phyloP scores from a whole-genome alignment of 64 coral and sea anemone genomes.

The Montipora sp. region DNA sequence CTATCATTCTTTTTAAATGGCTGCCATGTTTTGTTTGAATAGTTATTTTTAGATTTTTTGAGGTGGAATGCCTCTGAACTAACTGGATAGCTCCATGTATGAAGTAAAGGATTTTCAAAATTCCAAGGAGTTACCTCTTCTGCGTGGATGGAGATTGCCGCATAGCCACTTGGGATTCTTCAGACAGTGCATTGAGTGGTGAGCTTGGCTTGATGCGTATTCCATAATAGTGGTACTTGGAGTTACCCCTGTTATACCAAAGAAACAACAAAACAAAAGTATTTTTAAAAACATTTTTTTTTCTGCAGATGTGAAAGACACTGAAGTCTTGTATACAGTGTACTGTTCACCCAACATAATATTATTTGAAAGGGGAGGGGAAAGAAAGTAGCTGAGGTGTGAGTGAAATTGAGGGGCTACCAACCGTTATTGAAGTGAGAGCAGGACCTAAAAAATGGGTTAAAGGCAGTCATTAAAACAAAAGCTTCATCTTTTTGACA shows the following conservation, averaged over 20 bases:
- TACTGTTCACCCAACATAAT: no score
- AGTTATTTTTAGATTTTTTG: neutral
- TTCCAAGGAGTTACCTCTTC: conserved; percentile 67
- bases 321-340: no score
- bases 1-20: no score
- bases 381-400: no score
- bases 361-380: no score
- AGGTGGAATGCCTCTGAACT: no score
- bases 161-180: conserved; percentile 95
- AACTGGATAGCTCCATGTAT: no score
- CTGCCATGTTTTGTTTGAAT: neutral
- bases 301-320: neutral
- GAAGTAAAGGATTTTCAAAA: neutral
- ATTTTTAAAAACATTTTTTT: neutral
- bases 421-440: no score
- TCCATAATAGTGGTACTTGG: conserved; percentile 99
- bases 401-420: neutral
- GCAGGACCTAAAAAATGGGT: no score
- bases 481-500: no score
- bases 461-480: no score
- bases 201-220: conserved; percentile 97
- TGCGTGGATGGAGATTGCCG: conserved; percentile 98
- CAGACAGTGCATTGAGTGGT: conserved; percentile 93
- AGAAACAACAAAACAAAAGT: neutral
- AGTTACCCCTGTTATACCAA: conserved; percentile 82